Base-by-base conservation (phyloP, 92 coral and sea anemone genomes). In the Siderastrea siderea region DNA sequence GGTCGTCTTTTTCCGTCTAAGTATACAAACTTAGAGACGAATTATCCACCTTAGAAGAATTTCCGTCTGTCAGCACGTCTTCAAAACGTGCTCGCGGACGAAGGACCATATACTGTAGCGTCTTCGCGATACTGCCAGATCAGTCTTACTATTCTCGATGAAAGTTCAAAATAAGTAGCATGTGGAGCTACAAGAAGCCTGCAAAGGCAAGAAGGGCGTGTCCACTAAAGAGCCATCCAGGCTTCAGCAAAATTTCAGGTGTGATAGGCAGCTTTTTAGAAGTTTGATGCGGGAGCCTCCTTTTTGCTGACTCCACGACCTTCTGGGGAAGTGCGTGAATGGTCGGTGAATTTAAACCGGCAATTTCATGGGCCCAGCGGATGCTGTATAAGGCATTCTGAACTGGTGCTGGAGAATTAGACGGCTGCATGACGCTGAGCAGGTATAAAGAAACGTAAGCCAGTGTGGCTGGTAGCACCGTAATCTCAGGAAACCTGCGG, bases 331-430 rank as follows among this genome's bases (percentile, higher is more conserved):
- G 63, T 7, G 63, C 12, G 16, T 59, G 63, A 59, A 3, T 6
- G 70, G 70, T 65, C 6, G 44, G 70, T 0, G 70, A 65, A 48
- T 15, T 64, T 4, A 75, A 63, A 75, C 74, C 75, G 47, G 72
- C 79, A 74, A 61, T 60, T 75, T 85, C 78, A 47, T 75, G 82
- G 15, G 75, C 79, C 77, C 59, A 71, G 38, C 77, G 78, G 26
- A 51, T 74, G 78, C 63, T 74, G 13, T 74, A 74, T 9, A 74
- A 15, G 62, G 78, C 63, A 1, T 13, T 74, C 78, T 74, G 78
- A 12, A 51, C 78, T 47, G 78, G 78, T 1, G 63, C 78, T 1
- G 78, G 78, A 17, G 78, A 51, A 19, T 2, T 52, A 75, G 80
- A 75, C 6, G 80, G 67, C 13, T 75, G 67, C 15, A 75, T 66